Evolutionary conservation across 1,140 invertebrate genomes (phyloP), one percentile per base, ranked within the genome.

Genomic region (Vanessa tameamea): DNA sequence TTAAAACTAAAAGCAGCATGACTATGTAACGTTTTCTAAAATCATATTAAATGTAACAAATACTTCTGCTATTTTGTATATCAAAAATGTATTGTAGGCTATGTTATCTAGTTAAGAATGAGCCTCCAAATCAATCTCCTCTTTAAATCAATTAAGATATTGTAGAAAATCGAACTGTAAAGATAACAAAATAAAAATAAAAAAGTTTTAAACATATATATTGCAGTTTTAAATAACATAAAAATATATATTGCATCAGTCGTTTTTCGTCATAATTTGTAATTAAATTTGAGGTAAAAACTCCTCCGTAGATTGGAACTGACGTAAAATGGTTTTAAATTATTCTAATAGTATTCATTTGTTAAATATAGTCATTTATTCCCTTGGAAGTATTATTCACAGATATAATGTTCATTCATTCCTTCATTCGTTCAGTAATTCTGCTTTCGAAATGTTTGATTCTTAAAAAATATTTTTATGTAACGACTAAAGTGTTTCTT

Each of bases 201-300:
- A 31, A 31, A 31, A n/a, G n/a, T n/a, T n/a, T n/a, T n/a, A n/a
- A n/a, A n/a, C n/a, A n/a, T n/a, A n/a, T n/a, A n/a, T n/a, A n/a
- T n/a, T n/a, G n/a, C n/a, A n/a, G n/a, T n/a, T n/a, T n/a, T n/a
- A n/a, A n/a, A n/a, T n/a, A n/a, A n/a, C n/a, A n/a, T n/a, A n/a
- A n/a, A n/a, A n/a, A n/a, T n/a, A n/a, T n/a, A n/a, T n/a, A 51
- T 15, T 51, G 50, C 14, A 51, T 51, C 50, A 51, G 50, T n/a
- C 13, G 50, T n/a, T 51, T 15, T 15, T 15, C 50, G 50, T 51
- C 50, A 51, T 1, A 61, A 48, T 51, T 48, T 72, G 64, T 76
- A 78, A 76, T 78, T 69, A 76, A 71, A 69, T 76, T 73, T 63
- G 66, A 78, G 69, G 66, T 76, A 76, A 79, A 73, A 69, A 71